Base-by-base conservation (phyloP, 1,140 invertebrate species). In the Hycleus cichorii region DNA sequence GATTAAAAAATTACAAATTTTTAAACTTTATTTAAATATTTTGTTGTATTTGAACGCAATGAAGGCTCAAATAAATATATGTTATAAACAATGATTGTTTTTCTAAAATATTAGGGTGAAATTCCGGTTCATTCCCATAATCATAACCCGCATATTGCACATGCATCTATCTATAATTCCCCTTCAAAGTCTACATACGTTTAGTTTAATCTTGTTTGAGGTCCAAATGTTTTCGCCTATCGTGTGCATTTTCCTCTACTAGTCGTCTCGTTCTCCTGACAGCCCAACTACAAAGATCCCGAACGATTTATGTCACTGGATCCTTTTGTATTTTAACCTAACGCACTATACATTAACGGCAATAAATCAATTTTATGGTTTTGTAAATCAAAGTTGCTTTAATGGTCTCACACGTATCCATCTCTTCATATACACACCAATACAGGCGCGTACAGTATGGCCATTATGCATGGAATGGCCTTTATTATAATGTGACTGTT, bases 61-160 rank as follows among this genome's bases (percentile, higher is more conserved):
- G 65, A 72, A 73, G 69, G 69, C 72, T 73, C 72, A 73, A 74
- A 74, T 72, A 74, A 73, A 74, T 74, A 72, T 71, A 72, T 74
- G 71, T 73, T 73, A 72, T 71, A 67, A 71, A 67, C 47, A 12
- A 44, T 47, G 25, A 25, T 39, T 25, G 43, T 47, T 24, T 47
- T 32, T 10, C 40, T 27, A 48, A 7, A 32, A 32, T 32, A 32
- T 32, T 32, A 32, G 32, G 32, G 32, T 32, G 32, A 32, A 32
- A 32, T 32, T 32, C 32, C 32, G 2, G 32, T 32, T 32, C 18
- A 32, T 32, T 32, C 32, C 32, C 32, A 32, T 32, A 32, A 32
- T 32, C 32, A 32, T 7, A 32, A 7, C 32, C 32, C 32, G 32
- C 32, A 32, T 32, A 32, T 7, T 18, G 18, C 18, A 18, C 18